Conservation (phyloP, 2,888 invertebrate species). For the Synanthedon tipuliformis region DNA sequence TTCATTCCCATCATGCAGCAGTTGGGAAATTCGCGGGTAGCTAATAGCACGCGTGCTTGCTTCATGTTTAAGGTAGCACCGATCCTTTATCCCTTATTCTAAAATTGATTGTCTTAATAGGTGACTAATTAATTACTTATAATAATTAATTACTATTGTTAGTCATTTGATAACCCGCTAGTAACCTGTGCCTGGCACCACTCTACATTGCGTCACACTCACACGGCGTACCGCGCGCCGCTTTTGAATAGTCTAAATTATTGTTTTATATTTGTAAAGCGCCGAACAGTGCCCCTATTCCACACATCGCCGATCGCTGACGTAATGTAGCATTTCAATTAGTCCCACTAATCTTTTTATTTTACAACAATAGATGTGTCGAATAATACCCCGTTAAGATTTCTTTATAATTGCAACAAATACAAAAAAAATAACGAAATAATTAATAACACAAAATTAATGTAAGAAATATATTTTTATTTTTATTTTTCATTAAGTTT, state of each 20-base stretch:
- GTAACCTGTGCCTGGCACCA: constrained; percentile 18
- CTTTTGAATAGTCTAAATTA: constrained; percentile 64
- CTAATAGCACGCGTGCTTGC: too few species aligned
- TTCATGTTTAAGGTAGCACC: too few species aligned
- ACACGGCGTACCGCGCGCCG: constrained; percentile 26
- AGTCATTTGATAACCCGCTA: background rate
- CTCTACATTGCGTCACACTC: constrained; percentile 37
- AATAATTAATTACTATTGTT: too few species aligned
- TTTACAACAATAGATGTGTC: constrained; percentile 42
- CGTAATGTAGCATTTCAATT: constrained; percentile 64
- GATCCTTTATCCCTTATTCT: too few species aligned
- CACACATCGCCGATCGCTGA: constrained; percentile 25
- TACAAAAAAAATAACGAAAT: constrained; percentile 8
- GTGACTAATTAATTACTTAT: too few species aligned
- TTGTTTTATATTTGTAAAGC: constrained; percentile 68
- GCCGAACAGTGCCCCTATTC: constrained; percentile 53
- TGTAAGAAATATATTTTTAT: background rate
- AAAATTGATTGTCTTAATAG: too few species aligned
- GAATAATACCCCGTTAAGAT: constrained; percentile 27
- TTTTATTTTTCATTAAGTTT: background rate
- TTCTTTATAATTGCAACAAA: constrained; percentile 29
- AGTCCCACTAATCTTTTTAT: constrained; percentile 46
- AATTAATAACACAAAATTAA: background rate
- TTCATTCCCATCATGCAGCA: too few species aligned
- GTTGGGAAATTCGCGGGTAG: too few species aligned